Conservation (phyloP, 2,113 vertebrate genomes). For the Tyrannus savana region DNA sequence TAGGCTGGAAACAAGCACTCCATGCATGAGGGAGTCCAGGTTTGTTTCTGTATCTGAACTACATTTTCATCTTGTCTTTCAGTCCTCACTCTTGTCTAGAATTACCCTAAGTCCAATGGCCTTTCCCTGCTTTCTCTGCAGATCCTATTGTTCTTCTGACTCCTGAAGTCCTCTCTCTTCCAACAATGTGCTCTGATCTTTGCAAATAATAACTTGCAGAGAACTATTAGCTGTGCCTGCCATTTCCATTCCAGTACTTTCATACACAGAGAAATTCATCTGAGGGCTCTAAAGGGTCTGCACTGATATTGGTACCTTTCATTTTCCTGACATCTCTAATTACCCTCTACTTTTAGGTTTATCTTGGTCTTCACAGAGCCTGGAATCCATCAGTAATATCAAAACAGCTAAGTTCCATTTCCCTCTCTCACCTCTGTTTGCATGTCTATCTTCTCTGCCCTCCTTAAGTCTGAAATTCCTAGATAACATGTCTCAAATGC, state of each 20-base stretch:
- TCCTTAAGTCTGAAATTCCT: neutral
- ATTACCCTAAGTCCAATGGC: neutral
- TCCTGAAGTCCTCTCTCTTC: neutral
- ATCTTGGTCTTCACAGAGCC: neutral
- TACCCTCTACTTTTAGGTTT: neutral
- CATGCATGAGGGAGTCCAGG: neutral
- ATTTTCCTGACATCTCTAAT: neutral
- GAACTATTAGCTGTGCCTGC: neutral
- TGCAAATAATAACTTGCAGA: neutral
- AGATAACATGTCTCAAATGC: neutral
- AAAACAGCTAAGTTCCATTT: neutral
- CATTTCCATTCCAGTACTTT: neutral
- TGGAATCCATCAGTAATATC: neutral
- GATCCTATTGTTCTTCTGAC: neutral
- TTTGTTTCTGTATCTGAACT: neutral
- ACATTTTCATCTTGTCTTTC: neutral
- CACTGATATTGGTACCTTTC: neutral
- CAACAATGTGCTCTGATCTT: neutral
- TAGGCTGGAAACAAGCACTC: neutral
- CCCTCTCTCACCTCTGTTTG: neutral
- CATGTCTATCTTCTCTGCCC: neutral
- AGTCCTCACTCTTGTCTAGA: neutral
- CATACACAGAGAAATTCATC: neutral
- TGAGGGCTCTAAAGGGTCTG: neutral
- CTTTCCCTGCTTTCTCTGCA: neutral